A percentile compares a stretch with the other conserved stretches of the same genome.
phyloP scores from a whole-genome alignment of 2,888 invertebrate species.

The Lordiphosa fenestrarum region DNA sequence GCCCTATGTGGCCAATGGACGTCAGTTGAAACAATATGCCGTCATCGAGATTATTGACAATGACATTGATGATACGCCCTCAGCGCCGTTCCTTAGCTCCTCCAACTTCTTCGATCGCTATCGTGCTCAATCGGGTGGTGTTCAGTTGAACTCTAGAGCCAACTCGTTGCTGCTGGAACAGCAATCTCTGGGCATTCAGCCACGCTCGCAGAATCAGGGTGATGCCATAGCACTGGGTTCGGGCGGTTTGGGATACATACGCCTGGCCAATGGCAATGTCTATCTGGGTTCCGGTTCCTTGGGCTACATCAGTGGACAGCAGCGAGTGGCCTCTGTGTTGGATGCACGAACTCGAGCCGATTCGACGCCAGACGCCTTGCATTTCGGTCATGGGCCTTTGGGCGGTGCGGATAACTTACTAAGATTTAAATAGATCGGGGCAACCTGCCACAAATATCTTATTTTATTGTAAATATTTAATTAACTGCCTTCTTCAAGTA shows the following conservation, averaged over 20 bases:
- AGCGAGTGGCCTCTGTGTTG: slow-evolving; percentile 65
- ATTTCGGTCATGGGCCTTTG: slow-evolving; percentile 77
- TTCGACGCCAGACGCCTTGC: slow-evolving; percentile 71
- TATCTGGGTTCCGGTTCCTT: slow-evolving; percentile 80
- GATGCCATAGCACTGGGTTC: slow-evolving; percentile 79
- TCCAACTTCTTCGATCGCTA: slow-evolving; percentile 64
- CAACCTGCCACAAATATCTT: slow-evolving; percentile 6
- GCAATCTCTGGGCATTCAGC: slow-evolving; percentile 48
- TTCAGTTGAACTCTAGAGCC: slow-evolving; percentile 62
- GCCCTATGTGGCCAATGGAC: slow-evolving; percentile 75
- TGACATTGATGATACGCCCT: slow-evolving; percentile 71
- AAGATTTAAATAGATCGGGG: slow-evolving; percentile 46
- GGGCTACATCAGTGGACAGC: slow-evolving; percentile 78
- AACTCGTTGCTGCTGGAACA: slow-evolving; percentile 53
- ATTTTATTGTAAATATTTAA: slow-evolving; percentile 64
- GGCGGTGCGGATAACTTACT: slow-evolving; percentile 55
- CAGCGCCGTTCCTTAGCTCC: slow-evolving; percentile 68
- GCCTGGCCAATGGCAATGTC: slow-evolving; percentile 78
- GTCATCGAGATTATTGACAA: slow-evolving; percentile 79
- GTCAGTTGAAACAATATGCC: slow-evolving; percentile 79
- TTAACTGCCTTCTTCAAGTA: slow-evolving; percentile 37
- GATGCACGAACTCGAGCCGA: slow-evolving; percentile 77
- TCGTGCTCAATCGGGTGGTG: slow-evolving; percentile 57
- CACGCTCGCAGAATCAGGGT: slow-evolving; percentile 28
- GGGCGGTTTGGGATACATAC: slow-evolving; percentile 79